A percentile compares a stretch with the other conserved stretches of the same genome.
Evolutionary conservation across 2,888 invertebrate species (phyloP).

Genomic region (Drosophila helvetica): DNA sequence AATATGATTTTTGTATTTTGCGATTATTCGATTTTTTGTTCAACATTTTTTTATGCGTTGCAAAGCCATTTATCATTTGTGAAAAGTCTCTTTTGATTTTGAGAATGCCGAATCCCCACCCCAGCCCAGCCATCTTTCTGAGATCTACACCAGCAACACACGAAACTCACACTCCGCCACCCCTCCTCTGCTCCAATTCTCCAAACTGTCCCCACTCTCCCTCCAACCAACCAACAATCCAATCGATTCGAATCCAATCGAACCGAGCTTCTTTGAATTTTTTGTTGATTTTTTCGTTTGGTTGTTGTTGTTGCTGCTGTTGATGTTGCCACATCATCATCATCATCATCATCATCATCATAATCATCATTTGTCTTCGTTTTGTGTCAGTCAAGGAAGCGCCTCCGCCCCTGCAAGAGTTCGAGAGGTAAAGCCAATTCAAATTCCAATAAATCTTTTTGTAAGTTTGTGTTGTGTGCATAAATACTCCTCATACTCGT

Average conservation of each 20-base stretch:
- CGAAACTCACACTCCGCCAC: slow-evolving; percentile 9
- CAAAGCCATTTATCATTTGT: slow-evolving; percentile 42
- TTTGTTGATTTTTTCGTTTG: slow-evolving; percentile 62
- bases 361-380: slow-evolving; percentile 63
- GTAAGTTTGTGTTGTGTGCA: slow-evolving; percentile 69
- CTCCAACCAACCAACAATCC: slow-evolving; percentile 27
- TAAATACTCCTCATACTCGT: slow-evolving; percentile 33
- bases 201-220: slow-evolving; percentile 29
- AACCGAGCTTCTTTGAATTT: slow-evolving; percentile 69
- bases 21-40: slow-evolving; percentile 22
- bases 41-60: slow-evolving; percentile 53
- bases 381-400: slow-evolving; percentile 73
- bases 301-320: slow-evolving; percentile 52
- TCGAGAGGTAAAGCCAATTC: slow-evolving; percentile 68
- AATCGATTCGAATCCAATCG: slow-evolving; percentile 16
- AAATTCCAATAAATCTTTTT: slow-evolving; percentile 66
- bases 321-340: slow-evolving; percentile 43
- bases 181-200: slow-evolving; percentile 22
- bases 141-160: slow-evolving; percentile 29
- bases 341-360: slow-evolving; percentile 39
- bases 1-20: slow-evolving; percentile 38
- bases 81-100: slow-evolving; percentile 57
- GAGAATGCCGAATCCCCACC: slow-evolving; percentile 24
- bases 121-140: slow-evolving; percentile 22
- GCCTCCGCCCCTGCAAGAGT: slow-evolving; percentile 50